Evolutionary conservation across 1,140 invertebrate species (phyloP).

Genomic region (Monochamus saltuarius): DNA sequence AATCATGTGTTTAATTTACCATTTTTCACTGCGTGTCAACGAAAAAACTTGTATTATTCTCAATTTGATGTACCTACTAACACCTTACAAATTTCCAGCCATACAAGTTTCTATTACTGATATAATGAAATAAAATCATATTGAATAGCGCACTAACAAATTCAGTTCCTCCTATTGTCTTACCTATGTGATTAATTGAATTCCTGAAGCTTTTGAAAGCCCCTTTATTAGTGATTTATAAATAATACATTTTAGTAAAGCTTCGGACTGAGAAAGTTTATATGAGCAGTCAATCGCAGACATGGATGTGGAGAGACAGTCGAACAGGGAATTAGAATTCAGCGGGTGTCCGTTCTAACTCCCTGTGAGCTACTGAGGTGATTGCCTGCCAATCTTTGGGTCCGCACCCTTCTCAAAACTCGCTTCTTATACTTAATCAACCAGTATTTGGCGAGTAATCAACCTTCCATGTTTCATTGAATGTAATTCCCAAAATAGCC

Average conservation of each 20-base stretch:
- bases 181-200: background rate
- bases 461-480: constrained; percentile 21
- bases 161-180: no score
- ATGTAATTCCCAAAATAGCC: no score
- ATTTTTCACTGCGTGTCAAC: no score
- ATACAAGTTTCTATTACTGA: no score
- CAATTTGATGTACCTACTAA: no score
- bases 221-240: constrained; percentile 21
- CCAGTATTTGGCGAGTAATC: constrained; percentile 26
- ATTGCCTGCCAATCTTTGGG: constrained; percentile 45
- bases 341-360: constrained; percentile 41
- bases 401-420: constrained; percentile 30
- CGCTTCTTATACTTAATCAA: constrained; percentile 32
- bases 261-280: constrained; percentile 2
- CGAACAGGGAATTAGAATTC: constrained; percentile 40
- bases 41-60: no score
- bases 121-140: no score
- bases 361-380: constrained; percentile 42
- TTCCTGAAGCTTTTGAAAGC: constrained; percentile 2
- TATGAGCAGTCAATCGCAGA: constrained; percentile 30
- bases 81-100: no score
- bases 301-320: constrained; percentile 20
- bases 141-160: no score
- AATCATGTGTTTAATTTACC: no score
- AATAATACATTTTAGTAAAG: constrained; percentile 9